Evolutionary conservation across 2,113 vertebrate genomes (phyloP), one percentile per base, ranked within the genome.

Genomic region (Oreochromis tanganicae): DNA sequence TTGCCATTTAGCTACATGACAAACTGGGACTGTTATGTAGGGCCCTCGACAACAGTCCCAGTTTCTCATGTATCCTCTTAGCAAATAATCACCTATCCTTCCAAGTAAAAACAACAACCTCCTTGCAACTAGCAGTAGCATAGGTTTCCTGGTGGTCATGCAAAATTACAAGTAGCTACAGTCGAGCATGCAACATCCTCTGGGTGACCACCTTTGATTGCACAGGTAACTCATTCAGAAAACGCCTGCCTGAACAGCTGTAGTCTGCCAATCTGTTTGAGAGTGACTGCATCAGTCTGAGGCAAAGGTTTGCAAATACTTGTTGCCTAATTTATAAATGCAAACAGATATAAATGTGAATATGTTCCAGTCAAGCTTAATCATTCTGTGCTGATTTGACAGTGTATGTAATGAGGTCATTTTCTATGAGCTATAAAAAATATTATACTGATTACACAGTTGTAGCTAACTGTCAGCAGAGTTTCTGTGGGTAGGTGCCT

Each of bases 11-110:
- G 61, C 61, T n/a, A 36, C 32, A 66, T 66, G 61, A 66, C 17
- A 38, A 66, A 7, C 6, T 0, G 61, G 32, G 61, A 0, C 32
- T 36, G 61, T 36, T 66, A 12, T n/a, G 61, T 36, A 0, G 2
- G 10, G 9, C 17, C 61, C 61, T 36, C 10, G 2, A 36, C 61
- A 36, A n/a, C 17, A 1, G 2, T 38, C 32, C 32, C 61, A 66
- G 61, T 63, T n/a, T 66, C 3, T 66, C 0, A 13, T 38, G 10
- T 66, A 66, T 38, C 32, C 10, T 66, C 61, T 66, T n/a, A 17
- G 3, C 61, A 38, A n/a, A 36, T 36, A 36, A 36, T 36, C 36
- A 36, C 8, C 36, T 7, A 36, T 36, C 7, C 34, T 9, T 36
- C 34, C 34, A 36, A n/a, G 17, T 38, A 66, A 21, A 68, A 68